Percentiles rank a stretch among this genome's conserved stretches.
Evolutionary conservation across 2,113 vertebrate species (phyloP).

Genomic region (Zosterops lateralis): DNA sequence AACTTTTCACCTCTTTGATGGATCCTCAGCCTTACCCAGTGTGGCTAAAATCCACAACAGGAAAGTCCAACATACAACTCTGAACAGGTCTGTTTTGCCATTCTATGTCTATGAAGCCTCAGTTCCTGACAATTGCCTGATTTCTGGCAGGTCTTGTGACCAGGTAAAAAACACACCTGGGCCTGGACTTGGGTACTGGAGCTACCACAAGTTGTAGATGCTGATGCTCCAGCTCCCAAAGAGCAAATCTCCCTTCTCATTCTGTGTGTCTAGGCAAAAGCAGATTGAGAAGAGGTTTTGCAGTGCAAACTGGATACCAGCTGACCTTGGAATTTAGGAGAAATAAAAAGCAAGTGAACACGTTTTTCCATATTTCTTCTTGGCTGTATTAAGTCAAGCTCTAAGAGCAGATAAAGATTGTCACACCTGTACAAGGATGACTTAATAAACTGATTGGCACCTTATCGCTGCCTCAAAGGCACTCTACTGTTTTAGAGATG

Average conservation of each 20-base stretch:
- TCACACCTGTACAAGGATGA: conserved; percentile 29
- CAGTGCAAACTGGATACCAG: not conserved
- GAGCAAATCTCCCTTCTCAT: not conserved
- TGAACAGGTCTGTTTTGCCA: not conserved
- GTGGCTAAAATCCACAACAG: not conserved
- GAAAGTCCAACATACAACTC: not conserved
- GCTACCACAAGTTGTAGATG: accelerated
- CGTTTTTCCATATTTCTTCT: conserved; percentile 24
- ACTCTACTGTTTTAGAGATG: conserved; percentile 30
- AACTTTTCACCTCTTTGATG: not conserved
- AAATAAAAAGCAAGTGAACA: not conserved
- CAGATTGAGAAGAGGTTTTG: not conserved
- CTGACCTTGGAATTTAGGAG: not conserved
- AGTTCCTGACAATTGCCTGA: accelerated
- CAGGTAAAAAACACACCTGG: not conserved
- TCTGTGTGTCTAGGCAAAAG: accelerated
- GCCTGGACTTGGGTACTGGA: not conserved
- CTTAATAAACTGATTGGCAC: conserved; percentile 55
- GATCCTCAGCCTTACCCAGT: not conserved
- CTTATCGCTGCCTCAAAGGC: conserved; percentile 30
- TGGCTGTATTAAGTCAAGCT: not conserved
- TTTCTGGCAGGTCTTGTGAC: not conserved
- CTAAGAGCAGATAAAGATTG: conserved; percentile 32
- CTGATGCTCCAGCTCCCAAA: not conserved
- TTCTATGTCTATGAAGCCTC: not conserved